Evolutionary conservation across 2,113 vertebrate species (phyloP), one percentile per base, ranked within the genome.

Genomic region (Sinocyclocheilus anshuiensis): DNA sequence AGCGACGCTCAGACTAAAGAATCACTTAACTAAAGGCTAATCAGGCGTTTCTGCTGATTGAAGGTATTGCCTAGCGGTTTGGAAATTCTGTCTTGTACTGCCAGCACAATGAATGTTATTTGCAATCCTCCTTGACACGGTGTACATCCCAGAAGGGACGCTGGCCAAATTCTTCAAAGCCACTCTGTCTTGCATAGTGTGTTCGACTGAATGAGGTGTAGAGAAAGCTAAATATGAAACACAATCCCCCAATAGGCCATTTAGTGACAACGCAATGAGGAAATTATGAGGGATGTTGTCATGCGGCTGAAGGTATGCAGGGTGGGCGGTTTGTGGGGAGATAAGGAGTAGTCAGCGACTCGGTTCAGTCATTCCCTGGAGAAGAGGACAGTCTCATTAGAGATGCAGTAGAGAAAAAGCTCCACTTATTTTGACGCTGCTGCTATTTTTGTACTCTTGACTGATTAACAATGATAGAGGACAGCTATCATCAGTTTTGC

Each of bases 21-120:
- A 55, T 55, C 26, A 77, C 24, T 29, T 55, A 71, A 82, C 45
- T 36, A 33, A 82, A 71, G 24, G 26, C 18, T 26, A 50, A 33
- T 45, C 59, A 81, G 48, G 79, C 26, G 15, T 65, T 8, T 65
- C 59, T 65, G 79, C 39, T 71, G 63, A 53, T 71, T 82, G 16
- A 71, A 71, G 81, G 13, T 61, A 26, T 65, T 65, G 63, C 65
- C 18, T 53, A 82, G 10, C 0, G 18, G 42, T 50, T 81, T 63
- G 42, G 61, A 53, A 82, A 82, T 18, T 65, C 48, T 33, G 59
- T 65, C 79, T 67, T 82, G 63, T 50, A 22, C 61, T 71, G 81
- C 63, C 42, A 71, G 42, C 42, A n/a, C 45, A 71, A 71, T 71
- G 24, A 69, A 82, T 69, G 63, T 13, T 69, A 82, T 53, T 82